These are phyloP conservation scores for Aurelia aurita DNA, from an alignment of 30 jellyfish, hydroid and myxozoan genomes.

Conservation along the genomic window DNA sequence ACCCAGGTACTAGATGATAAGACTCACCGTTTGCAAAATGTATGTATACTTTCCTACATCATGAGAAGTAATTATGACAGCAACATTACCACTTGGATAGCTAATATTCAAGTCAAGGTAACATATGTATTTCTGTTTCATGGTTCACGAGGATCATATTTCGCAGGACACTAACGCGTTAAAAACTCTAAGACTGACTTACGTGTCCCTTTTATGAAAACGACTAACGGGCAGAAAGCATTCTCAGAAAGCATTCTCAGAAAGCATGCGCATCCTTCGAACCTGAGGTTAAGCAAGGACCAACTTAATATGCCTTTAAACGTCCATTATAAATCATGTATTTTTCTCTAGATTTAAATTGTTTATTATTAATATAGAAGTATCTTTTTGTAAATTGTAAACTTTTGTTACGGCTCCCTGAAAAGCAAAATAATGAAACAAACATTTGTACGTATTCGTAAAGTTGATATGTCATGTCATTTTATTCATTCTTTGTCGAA, in stretches of 20 bases:
- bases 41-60: conserved; percentile 79
- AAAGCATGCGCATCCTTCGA: neutral
- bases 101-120: conserved; percentile 20
- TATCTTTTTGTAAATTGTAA: too few relatives aligned
- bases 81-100: conserved; percentile 96
- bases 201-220: too few relatives aligned
- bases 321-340: neutral
- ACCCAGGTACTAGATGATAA: neutral
- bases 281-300: neutral
- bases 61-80: conserved; percentile 80
- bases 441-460: too few relatives aligned
- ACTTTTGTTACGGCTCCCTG: neutral
- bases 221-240: too few relatives aligned
- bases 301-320: neutral
- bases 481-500: too few relatives aligned
- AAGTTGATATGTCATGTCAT: too few relatives aligned
- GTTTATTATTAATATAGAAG: too few relatives aligned
- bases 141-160: too few relatives aligned
- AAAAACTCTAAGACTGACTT: too few relatives aligned
- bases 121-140: neutral
- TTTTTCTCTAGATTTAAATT: neutral
- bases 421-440: neutral
- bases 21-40: conserved; percentile 75
- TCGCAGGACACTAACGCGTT: too few relatives aligned
- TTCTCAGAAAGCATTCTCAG: too few relatives aligned